Base-by-base conservation (phyloP, 2,888 invertebrate species). In the Cataglyphis cursor region DNA sequence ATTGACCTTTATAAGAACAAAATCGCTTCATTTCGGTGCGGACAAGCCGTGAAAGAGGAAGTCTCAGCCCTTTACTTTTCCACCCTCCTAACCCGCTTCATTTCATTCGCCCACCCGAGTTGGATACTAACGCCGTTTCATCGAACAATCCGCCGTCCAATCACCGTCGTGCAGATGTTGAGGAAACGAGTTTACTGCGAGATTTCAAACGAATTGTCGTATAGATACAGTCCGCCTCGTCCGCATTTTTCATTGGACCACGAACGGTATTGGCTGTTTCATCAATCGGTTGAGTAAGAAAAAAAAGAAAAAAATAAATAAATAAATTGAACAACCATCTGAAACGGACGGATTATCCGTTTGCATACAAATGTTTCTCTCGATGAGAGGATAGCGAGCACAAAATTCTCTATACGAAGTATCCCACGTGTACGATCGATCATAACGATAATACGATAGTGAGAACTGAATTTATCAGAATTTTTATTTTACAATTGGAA, bases 71-170 rank as follows among this genome's bases (percentile, higher is more conserved):
- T 59, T 41, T 41, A 41, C 38, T 41, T 41, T 31, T 66, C 64
- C 44, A 74, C 24, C 70, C 38, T 72, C 44, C 18, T 48, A 51
- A 51, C 48, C n/a, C 48, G 48, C 78, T 44, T 59, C 18, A 44
- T 72, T 72, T 72, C 73, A 51, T 66, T 72, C 31, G 57, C 31
- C 72, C 65, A 41, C 10, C 38, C 72, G 57, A 57, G 68, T 41
- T 70, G 72, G 76, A 28, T 70, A 51, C 74, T 65, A 70, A 86
- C 68, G 59, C 65, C 76, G 85, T 76, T 84, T 72, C 73, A 66
- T 62, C 74, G 83, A 85, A 88, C 91, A 91, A 91, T 91, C 87
- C 84, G 85, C 84, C 85, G 81, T 91, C 87, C 90, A 92, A 92
- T 92, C 91, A 90, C 75, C 86, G 85, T 73, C 70, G 57, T 44